Evolutionary conservation across 2,113 vertebrate genomes (phyloP), one percentile per base, ranked within the genome.

Genomic region (Scopus umbretta): DNA sequence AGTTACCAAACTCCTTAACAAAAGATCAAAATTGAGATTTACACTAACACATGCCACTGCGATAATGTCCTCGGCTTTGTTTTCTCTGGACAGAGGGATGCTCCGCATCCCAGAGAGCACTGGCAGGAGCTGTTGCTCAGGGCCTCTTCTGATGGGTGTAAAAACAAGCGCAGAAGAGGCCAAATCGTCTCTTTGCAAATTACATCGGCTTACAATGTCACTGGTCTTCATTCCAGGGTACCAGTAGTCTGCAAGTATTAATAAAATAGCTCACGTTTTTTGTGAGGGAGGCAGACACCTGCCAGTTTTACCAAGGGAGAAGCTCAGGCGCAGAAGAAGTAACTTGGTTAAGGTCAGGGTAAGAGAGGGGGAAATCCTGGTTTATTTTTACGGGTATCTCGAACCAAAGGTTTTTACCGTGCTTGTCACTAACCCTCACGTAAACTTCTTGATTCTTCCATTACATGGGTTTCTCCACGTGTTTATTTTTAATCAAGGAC

Each of bases 391-490:
- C 6, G 1, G 3, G 12, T 26, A 11, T 26, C 29, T 47, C 7
- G 50, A 50, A 40, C 23, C 30, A 18, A 7, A 15, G 1, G 2
- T 29, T 75, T 36, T 27, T 9, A 26, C 34, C 3, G 10, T 43
- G 73, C 63, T 67, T 10, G 7, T 66, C 34, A 1, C 34, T 32
- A 66, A n/a, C 76, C 27, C 20, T 40, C 2, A 1, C 2, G 5
- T 20, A 8, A 32, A 38, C 30, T 52, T 22, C 32, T 36, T 15
- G 61, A 7, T 59, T 59, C 68, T 43, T 30, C n/a, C 21, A 0
- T 13, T 3, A 5, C 0, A 7, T 32, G 59, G 16, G 42, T 56
- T 80, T 72, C 34, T 72, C 6, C 1, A 4, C 1, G 5, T 7
- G 40, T 47, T 49, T 80, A 42, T 56, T 65, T 55, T 65, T 42